Percentiles rank a stretch among this genome's conserved stretches.
Evolutionary conservation across 2,797 vertebrate species (phyloP).

Genomic region (Buceros bicornis): DNA sequence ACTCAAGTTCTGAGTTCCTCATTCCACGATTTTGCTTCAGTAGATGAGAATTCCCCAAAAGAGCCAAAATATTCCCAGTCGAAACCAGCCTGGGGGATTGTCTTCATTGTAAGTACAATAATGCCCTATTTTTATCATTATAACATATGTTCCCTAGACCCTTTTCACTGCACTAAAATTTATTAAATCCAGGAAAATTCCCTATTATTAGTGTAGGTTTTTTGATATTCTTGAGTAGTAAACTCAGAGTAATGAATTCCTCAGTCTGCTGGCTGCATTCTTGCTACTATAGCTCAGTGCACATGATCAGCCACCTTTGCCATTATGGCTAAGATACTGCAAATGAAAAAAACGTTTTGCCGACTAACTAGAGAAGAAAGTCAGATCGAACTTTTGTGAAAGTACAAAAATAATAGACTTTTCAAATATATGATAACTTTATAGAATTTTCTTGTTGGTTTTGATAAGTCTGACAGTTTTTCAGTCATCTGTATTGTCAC

Average conservation of each 20-base stretch:
- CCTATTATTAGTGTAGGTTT: neutral
- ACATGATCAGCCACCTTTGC: neutral
- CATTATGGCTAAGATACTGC: neutral
- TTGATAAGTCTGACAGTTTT: neutral
- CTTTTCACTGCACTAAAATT: neutral
- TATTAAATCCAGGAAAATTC: neutral
- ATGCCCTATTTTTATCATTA: neutral
- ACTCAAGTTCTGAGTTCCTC: neutral
- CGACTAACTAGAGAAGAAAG: neutral
- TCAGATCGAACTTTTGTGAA: neutral
- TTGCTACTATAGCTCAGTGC: neutral
- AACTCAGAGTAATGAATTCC: neutral
- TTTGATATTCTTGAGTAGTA: neutral
- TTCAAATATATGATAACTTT: neutral
- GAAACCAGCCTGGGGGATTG: neutral
- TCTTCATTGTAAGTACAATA: neutral
- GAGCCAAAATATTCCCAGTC: neutral
- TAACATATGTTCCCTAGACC: neutral
- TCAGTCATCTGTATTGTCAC: neutral
- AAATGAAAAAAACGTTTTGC: neutral
- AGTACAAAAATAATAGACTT: neutral
- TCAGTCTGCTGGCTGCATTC: neutral
- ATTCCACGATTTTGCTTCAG: neutral
- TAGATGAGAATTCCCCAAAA: neutral
- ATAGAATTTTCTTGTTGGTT: neutral